phyloP scores from a whole-genome alignment of 2,888 invertebrate species.

The Phorcus lineatus region DNA sequence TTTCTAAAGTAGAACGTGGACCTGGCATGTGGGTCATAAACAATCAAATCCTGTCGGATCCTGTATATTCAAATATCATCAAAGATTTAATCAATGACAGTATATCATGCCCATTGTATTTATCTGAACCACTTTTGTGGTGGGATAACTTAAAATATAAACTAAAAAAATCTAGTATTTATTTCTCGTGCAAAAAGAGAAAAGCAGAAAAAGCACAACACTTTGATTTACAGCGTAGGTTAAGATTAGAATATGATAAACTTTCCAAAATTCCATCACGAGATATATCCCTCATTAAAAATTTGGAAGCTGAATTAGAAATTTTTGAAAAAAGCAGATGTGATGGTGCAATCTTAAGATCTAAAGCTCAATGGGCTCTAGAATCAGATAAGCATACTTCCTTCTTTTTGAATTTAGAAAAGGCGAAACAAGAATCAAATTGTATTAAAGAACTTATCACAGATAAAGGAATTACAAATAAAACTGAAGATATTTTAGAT shows the following conservation, averaged over 20 bases:
- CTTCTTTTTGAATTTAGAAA: background rate
- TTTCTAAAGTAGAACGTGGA: constrained; percentile 24
- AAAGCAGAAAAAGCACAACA: background rate
- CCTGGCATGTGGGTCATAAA: constrained; percentile 25
- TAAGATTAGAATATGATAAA: too few species aligned
- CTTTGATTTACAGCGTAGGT: too few species aligned
- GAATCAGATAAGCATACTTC: background rate
- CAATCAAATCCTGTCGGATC: constrained; percentile 24
- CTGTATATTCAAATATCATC: background rate
- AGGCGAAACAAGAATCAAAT: background rate
- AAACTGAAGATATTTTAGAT: background rate
- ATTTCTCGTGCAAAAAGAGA: background rate
- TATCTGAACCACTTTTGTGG: constrained; percentile 25
- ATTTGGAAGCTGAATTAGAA: too few species aligned
- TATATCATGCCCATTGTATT: background rate
- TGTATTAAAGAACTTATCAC: background rate
- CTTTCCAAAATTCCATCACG: too few species aligned
- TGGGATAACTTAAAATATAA: constrained; percentile 35
- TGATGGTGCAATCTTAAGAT: background rate
- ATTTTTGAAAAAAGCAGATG: background rate
- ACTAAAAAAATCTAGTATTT: constrained; percentile 11
- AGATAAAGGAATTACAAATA: background rate
- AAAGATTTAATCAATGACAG: constrained; percentile 1
- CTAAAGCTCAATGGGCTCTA: background rate
- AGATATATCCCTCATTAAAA: too few species aligned